Percentiles rank a stretch among this genome's conserved stretches.
phyloP scores from a whole-genome alignment of 2,797 vertebrate species.

The Schizopygopsis pylzovi region DNA sequence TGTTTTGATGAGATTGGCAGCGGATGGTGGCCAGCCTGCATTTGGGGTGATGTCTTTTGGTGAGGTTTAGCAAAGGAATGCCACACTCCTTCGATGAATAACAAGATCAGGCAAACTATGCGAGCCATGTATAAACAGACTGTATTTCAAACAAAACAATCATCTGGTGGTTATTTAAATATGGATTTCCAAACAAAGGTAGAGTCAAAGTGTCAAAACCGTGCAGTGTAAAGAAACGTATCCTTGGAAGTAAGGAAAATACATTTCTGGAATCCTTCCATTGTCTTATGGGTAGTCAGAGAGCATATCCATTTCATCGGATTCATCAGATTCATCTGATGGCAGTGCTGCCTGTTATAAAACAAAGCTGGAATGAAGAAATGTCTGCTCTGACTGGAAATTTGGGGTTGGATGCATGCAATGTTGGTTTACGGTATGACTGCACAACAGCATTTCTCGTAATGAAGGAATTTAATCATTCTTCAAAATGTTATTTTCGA shows the following conservation, averaged over 20 bases:
- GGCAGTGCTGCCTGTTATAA: not conserved
- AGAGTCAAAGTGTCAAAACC: constrained; percentile 47
- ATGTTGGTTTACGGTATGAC: constrained; percentile 19
- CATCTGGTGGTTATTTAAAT: constrained; percentile 67
- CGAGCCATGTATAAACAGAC: constrained; percentile 78
- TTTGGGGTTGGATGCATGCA: constrained; percentile 5
- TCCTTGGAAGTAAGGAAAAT: constrained; percentile 44
- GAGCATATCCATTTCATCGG: constrained; percentile 29
- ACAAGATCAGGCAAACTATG: constrained; percentile 79
- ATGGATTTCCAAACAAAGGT: constrained; percentile 64
- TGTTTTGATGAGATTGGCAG: constrained; percentile 76
- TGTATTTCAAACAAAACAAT: constrained; percentile 79
- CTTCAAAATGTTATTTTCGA: constrained; percentile 5
- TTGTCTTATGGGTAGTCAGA: constrained; percentile 32
- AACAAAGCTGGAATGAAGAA: constrained; percentile 9
- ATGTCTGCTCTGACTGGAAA: not conserved
- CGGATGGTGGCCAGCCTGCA: constrained; percentile 45
- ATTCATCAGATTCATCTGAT: not conserved
- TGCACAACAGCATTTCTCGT: constrained; percentile 12
- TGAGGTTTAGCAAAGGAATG: constrained; percentile 79
- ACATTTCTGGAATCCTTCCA: constrained; percentile 24
- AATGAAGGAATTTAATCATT: not conserved
- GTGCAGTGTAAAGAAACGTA: constrained; percentile 59
- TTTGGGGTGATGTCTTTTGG: constrained; percentile 65
- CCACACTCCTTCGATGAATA: constrained; percentile 74